Evolutionary conservation across 1,140 invertebrate genomes (phyloP), one percentile per base, ranked within the genome.

Genomic region (Lineus longissimus): DNA sequence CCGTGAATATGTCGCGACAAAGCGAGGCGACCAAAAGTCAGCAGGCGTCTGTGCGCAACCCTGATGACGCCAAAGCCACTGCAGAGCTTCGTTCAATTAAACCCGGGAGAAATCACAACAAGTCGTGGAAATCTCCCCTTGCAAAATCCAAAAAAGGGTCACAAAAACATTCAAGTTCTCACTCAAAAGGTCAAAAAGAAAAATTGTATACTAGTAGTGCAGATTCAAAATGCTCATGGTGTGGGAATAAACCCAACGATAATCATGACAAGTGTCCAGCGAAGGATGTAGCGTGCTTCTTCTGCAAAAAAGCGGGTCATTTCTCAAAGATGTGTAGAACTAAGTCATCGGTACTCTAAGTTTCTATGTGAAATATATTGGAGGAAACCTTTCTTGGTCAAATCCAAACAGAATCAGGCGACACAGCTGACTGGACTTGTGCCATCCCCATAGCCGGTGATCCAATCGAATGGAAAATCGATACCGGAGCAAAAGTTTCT

Each of bases 161-260:
- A 43, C 19, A 13, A 13, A 19, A 43, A 43, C 40, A n/a, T n/a
- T n/a, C n/a, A n/a, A n/a, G n/a, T n/a, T n/a, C n/a, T n/a, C n/a
- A n/a, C n/a, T n/a, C n/a, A n/a, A n/a, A n/a, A n/a, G n/a, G n/a
- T n/a, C n/a, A n/a, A n/a, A n/a, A n/a, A n/a, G n/a, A n/a, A n/a
- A n/a, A n/a, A n/a, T n/a, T n/a, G n/a, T n/a, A n/a, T n/a, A n/a
- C n/a, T n/a, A n/a, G n/a, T n/a, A n/a, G n/a, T 36, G 6, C 33
- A 7, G n/a, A 51, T n/a, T 51, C 47, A n/a, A 23, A 19, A 51
- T 51, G 47, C n/a, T 51, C 47, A 9, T 51, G 47, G 47, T 51
- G 25, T n/a, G 47, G 47, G 9, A 6, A 27, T 51, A 4, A 51
- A 51, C 47, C 47, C 4, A 51, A 51, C 47, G 6, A 51, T n/a